Evolutionary conservation across 2,888 invertebrate species (phyloP).

Genomic region (Phorcus lineatus): DNA sequence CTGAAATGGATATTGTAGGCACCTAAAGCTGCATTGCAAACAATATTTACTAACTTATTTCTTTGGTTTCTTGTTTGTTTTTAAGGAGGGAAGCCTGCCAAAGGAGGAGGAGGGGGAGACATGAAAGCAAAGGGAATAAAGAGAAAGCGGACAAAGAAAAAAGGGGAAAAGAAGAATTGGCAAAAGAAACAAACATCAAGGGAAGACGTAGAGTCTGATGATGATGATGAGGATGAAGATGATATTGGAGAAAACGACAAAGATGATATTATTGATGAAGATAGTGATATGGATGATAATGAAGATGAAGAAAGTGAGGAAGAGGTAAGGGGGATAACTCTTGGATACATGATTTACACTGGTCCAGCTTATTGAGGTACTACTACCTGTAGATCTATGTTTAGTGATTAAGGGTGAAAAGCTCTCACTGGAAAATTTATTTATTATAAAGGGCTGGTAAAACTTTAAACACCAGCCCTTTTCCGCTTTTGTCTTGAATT

Average conservation of each 20-base stretch:
- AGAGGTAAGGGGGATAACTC: slow-evolving; percentile 30
- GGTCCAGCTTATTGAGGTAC: no score
- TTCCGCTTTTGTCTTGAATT: no score
- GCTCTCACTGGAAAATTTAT: no score
- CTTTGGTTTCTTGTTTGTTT: no score
- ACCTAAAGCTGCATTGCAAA: no score
- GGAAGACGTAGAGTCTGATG: slow-evolving; percentile 62
- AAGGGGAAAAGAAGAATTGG: slow-evolving; percentile 46
- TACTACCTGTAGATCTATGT: no score
- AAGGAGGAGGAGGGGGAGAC: neutral
- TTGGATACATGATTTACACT: neutral
- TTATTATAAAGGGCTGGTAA: no score
- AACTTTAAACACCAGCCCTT: no score
- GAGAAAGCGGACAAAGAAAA: slow-evolving; percentile 41
- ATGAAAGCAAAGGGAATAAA: slow-evolving; percentile 32
- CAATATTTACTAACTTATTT: no score
- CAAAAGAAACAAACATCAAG: slow-evolving; percentile 45
- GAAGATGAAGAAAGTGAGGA: slow-evolving; percentile 37
- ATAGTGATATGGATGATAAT: slow-evolving; percentile 51
- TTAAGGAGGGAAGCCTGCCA: no score
- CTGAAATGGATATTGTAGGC: no score
- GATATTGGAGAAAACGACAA: slow-evolving; percentile 43
- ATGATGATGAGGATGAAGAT: slow-evolving; percentile 49
- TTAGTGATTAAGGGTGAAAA: no score
- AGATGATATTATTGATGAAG: slow-evolving; percentile 51